A percentile compares a stretch with the other conserved stretches of the same genome.
Conservation (phyloP, 2,113 vertebrate genomes). For the Microtus montanus region DNA sequence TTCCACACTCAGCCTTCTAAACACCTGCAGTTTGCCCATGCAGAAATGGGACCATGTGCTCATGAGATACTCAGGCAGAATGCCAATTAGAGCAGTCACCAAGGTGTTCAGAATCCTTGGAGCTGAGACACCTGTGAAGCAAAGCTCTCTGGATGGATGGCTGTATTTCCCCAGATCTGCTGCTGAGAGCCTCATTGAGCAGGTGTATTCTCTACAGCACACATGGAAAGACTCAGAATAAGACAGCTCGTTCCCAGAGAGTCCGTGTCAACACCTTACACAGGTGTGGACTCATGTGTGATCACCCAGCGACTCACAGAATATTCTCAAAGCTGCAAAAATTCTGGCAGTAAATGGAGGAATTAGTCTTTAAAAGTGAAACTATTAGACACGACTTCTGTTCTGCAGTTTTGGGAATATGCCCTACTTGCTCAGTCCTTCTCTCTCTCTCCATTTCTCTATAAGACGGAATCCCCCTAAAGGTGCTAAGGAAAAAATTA, state of each 20-base stretch:
- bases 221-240: not conserved
- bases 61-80: not conserved
- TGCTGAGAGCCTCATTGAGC: not conserved
- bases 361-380: constrained; percentile 4
- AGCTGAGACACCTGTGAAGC: not conserved
- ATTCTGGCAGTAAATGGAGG: not conserved
- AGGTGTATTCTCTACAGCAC: not conserved
- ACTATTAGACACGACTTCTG: not conserved
- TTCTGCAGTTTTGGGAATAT: not conserved
- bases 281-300: not conserved
- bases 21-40: not conserved
- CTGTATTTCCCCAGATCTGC: not conserved
- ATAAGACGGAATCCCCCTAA: not conserved
- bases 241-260: not conserved
- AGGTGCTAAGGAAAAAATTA: constrained; percentile 16
- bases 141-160: not conserved
- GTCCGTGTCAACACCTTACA: not conserved
- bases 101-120: not conserved
- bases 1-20: not conserved
- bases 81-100: not conserved
- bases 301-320: not conserved
- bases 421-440: not conserved
- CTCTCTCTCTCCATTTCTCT: not conserved
- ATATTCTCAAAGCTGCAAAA: not conserved
- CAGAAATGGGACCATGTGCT: not conserved